phyloP scores from a whole-genome alignment of 2,888 invertebrate species.

The Arctia plantaginis region DNA sequence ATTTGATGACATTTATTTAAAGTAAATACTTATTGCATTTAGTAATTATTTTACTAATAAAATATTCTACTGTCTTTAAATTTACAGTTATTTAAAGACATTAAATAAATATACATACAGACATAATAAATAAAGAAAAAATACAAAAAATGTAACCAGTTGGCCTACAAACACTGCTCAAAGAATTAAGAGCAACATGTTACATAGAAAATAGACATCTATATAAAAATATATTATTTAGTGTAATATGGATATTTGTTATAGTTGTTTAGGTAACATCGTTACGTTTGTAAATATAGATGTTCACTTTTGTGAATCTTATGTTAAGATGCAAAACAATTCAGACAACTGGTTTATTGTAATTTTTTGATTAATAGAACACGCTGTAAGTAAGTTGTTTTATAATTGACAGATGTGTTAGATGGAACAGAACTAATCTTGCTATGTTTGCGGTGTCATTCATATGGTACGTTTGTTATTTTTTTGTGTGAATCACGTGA shows the following conservation, averaged over 20 bases:
- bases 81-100: neutral
- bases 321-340: neutral
- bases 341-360: neutral
- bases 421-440: neutral
- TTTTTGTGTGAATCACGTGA: neutral
- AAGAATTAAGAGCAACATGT: neutral
- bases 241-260: conserved; percentile 17
- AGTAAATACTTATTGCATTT: neutral
- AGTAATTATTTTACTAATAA: neutral
- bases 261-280: neutral
- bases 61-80: neutral
- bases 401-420: neutral
- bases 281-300: conserved; percentile 21
- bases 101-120: neutral
- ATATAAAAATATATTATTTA: conserved; percentile 21
- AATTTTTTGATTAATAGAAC: neutral
- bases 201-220: conserved; percentile 3
- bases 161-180: neutral
- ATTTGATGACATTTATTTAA: neutral
- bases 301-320: conserved; percentile 38
- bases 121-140: neutral
- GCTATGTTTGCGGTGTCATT: neutral
- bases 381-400: neutral
- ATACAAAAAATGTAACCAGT: neutral
- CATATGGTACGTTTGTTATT: neutral